phyloP scores from a whole-genome alignment of 2,113 vertebrate species.

The Axis porcinus region DNA sequence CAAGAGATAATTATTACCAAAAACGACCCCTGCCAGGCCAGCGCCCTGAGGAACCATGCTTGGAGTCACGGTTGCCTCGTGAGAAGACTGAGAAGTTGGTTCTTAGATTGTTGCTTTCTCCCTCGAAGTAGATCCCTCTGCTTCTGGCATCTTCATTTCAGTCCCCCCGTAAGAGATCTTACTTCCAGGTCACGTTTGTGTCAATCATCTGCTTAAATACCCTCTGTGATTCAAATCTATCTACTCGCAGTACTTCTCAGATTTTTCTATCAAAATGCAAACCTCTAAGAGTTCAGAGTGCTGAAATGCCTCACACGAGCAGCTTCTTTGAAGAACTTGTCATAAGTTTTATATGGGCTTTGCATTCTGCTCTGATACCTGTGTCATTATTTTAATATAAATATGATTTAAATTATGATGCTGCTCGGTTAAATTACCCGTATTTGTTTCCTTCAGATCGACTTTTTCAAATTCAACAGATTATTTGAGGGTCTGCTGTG shows the following conservation, averaged over 20 bases:
- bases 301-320: rapidly evolving
- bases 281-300: background rate
- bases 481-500: background rate
- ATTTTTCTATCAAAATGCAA: background rate
- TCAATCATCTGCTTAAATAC: background rate
- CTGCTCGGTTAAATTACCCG: background rate
- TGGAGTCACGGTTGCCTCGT: rapidly evolving
- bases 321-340: background rate
- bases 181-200: too few relatives aligned
- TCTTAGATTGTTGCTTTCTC: background rate
- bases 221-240: background rate
- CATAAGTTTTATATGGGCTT: background rate
- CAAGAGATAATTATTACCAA: background rate
- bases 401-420: background rate
- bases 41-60: background rate
- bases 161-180: background rate
- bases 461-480: background rate
- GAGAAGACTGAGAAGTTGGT: background rate
- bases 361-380: background rate
- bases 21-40: background rate
- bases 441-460: background rate
- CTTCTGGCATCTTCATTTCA: background rate
- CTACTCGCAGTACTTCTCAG: rapidly evolving
- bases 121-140: too few relatives aligned
- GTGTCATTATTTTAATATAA: background rate